Evolutionary conservation across 2,797 vertebrate species (phyloP), one percentile per base, ranked within the genome.

Genomic region (Tragopan temminckii): DNA sequence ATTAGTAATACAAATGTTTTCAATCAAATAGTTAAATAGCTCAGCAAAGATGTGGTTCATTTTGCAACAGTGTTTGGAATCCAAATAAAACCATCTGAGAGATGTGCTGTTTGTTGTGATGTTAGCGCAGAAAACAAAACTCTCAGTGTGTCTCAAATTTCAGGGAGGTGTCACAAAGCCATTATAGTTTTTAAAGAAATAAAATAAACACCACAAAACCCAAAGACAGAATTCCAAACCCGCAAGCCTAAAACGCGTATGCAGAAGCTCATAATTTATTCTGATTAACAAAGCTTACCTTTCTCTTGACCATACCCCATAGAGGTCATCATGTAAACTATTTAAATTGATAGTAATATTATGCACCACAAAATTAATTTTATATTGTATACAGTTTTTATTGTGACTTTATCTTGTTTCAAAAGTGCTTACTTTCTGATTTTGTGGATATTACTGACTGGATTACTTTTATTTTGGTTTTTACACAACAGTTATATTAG

Each of bases 401-500:
- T 97, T 95, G 96, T 96, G 97, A 98, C 97, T 97, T 97, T 97
- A 98, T 98, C 97, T 97, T 94, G 90, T 97, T 97, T 96, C 79
- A 96, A 95, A 98, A 98, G 97, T 97, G 97, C 98, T 98, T 98
- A 96, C 97, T 97, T 96, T 97, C 96, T 97, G 97, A 98, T 98
- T 97, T 97, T 97, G 98, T 97, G 98, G 98, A 96, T 98, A 98
- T 98, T 97, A 97, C 97, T 97, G 97, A 97, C 96, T 95, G 97
- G 98, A 98, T 98, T 98, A 98, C 98, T 98, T 98, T 98, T 98
- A 98, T 98, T 98, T 98, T 97, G 97, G 94, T 96, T 98, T 97
- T 97, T 97, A 97, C 96, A 97, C 97, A 98, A 98, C 98, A 98
- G 98, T 98, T 98, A 98, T 97, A 98, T 99, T 98, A 98, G 98